Conservation (phyloP, 2,113 vertebrate genomes). For the Pimephales promelas region DNA sequence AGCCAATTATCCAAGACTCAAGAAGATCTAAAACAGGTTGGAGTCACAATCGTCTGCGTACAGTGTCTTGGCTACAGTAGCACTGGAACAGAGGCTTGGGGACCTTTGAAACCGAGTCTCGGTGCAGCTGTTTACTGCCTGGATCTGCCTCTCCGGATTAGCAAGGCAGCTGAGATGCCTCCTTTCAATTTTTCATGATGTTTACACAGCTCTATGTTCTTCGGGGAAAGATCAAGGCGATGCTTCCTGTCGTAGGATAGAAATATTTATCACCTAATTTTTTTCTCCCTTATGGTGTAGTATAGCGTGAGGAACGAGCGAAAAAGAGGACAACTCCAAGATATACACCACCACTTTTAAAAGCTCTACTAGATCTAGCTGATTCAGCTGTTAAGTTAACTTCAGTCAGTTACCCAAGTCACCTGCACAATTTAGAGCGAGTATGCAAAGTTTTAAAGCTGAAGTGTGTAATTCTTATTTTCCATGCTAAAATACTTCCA, state of each 20-base stretch:
- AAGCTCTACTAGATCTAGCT: not conserved
- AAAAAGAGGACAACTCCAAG: constrained; percentile 10
- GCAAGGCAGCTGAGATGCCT: constrained; percentile 71
- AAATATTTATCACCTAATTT: constrained; percentile 55
- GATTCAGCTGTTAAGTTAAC: constrained; percentile 25
- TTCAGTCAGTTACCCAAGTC: not conserved
- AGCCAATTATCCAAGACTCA: constrained; percentile 20
- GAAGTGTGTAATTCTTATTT: not conserved
- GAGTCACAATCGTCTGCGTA: not conserved
- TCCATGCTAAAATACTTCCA: not conserved
- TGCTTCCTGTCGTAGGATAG: constrained; percentile 63
- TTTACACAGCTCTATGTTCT: constrained; percentile 79
- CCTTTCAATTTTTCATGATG: constrained; percentile 82
- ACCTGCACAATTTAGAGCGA: constrained; percentile 20
- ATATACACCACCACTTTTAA: constrained; percentile 1
- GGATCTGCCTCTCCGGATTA: constrained; percentile 72
- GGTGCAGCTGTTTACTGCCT: constrained; percentile 69
- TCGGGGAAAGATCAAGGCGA: constrained; percentile 74
- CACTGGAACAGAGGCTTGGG: constrained; percentile 20
- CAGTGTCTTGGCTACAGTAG: not conserved
- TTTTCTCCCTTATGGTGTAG: not conserved
- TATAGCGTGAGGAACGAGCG: not conserved
- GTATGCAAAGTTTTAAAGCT: constrained; percentile 1
- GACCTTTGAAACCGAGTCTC: constrained; percentile 53
- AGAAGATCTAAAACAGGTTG: not conserved